These are phyloP conservation scores for Aspidiotus rigidus DNA, from an alignment of 2,888 invertebrate genomes.

Conservation along the genomic window DNA sequence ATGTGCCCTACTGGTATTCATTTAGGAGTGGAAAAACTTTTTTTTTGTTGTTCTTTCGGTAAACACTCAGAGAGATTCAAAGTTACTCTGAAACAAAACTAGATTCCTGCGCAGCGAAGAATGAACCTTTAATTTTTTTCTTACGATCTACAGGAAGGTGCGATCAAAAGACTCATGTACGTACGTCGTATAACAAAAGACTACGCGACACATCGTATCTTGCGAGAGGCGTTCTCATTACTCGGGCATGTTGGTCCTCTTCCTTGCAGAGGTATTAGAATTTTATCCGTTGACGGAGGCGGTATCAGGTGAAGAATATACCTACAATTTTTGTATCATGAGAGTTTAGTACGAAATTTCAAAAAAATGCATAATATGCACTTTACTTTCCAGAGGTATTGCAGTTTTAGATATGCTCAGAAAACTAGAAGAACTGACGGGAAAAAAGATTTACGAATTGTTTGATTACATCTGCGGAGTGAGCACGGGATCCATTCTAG, in stretches of 20 bases:
- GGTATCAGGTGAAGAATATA: conserved; percentile 54
- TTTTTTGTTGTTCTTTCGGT: too few relatives aligned
- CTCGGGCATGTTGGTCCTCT: conserved; percentile 62
- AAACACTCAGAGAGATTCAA: too few relatives aligned
- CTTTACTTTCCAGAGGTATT: conserved; percentile 54
- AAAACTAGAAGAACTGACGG: conserved; percentile 63
- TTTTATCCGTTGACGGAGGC: conserved; percentile 82
- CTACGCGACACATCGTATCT: conserved; percentile 42
- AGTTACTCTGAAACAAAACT: neutral
- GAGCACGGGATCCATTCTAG: conserved; percentile 73
- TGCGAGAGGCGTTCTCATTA: conserved; percentile 56
- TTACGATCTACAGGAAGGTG: conserved; percentile 52
- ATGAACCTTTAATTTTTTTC: neutral
- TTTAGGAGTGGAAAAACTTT: too few relatives aligned
- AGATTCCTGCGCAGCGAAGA: neutral
- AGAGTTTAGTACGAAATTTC: neutral
- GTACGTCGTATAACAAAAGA: conserved; percentile 46
- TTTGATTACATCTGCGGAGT: conserved; percentile 83
- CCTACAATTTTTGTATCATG: neutral
- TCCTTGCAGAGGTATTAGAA: conserved; percentile 62
- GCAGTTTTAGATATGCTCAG: conserved; percentile 73
- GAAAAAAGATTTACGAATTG: conserved; percentile 59
- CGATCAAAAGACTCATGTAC: conserved; percentile 54
- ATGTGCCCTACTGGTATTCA: neutral
- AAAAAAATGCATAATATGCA: neutral